Evolutionary conservation across 2,888 invertebrate genomes (phyloP).

Genomic region (Lymantria monacha): DNA sequence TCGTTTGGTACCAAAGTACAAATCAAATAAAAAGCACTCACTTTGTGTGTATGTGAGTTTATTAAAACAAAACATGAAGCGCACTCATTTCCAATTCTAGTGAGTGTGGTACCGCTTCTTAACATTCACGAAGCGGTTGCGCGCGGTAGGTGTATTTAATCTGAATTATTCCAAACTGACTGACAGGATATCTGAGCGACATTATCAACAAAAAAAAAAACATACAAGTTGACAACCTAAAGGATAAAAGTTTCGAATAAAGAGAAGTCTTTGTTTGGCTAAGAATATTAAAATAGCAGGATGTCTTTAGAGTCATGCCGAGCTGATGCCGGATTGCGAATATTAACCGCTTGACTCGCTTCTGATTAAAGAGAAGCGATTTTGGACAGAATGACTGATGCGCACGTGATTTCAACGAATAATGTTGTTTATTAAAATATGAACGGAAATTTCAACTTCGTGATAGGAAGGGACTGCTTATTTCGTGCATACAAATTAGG

Average conservation of each 20-base stretch:
- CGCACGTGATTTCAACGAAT: conserved; percentile 66
- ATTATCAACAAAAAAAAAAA: conserved; percentile 50
- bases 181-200: conserved; percentile 72
- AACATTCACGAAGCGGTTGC: conserved; percentile 61
- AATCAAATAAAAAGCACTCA: conserved; percentile 69
- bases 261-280: conserved; percentile 58
- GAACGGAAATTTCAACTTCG: conserved; percentile 73
- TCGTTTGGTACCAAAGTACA: conserved; percentile 22
- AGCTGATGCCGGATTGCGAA: conserved; percentile 57
- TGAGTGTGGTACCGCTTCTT: conserved; percentile 57
- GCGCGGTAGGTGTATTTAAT: conserved; percentile 76
- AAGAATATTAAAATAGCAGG: conserved; percentile 69
- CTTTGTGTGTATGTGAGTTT: conserved; percentile 70
- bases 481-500: conserved; percentile 68
- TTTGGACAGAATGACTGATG: conserved; percentile 73
- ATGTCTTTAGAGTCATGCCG: conserved; percentile 53
- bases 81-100: conserved; percentile 71
- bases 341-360: conserved; percentile 64
- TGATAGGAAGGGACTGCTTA: conserved; percentile 67
- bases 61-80: conserved; percentile 73
- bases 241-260: conserved; percentile 60
- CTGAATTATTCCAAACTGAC: conserved; percentile 74
- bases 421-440: conserved; percentile 69
- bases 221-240: conserved; percentile 59
- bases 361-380: conserved; percentile 72